Base-by-base conservation (phyloP, 2,888 invertebrate species). In the Scaptomyza polygonia region DNA sequence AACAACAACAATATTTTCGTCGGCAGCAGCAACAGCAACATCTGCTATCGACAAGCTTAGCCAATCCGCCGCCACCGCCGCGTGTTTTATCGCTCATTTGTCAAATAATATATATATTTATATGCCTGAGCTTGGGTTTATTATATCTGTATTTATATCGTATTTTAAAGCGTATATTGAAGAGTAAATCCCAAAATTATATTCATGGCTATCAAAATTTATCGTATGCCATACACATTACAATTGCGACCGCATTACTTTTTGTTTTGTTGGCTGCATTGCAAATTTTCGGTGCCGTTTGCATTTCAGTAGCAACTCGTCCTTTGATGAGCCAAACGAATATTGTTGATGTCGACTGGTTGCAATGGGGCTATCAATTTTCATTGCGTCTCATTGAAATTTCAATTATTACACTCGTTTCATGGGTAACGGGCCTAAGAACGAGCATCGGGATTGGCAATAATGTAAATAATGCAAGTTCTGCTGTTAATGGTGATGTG, bases 321-420 rank as follows among this genome's bases (percentile, higher is more conserved):
- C 86, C 88, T 0, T 44, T 89, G n/a, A 85, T 87, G 14, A 53
- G 92, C 89, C 71, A 92, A 91, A 77, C 81, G 79, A 92, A 80
- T 70, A 75, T 89, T n/a, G 61, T 82, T 0, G 95, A 95, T 81
- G 94, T 95, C 81, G 95, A 95, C 68, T 98, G 98, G 98, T 93
- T 97, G 4, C 96, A 97, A 93, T 98, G 97, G 97, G 96, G 96
- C 18, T 97, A 96, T 92, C 97, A 98, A 89, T 95, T 97, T 88
- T 95, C 96, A 0, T 94, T 97, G 53, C 94, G 98, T 27, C 93
- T 97, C 6, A 94, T 97, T 54, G 98, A 98, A 92, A 94, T 98
- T 45, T 94, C 95, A n/a, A 96, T 98, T 86, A 96, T 97, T 79
- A 95, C 96, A 5, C 93, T 97, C 56, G 93, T 97, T 79, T 96